Conservation (phyloP, 1,140 invertebrate genomes). For the Nylanderia fulva region DNA sequence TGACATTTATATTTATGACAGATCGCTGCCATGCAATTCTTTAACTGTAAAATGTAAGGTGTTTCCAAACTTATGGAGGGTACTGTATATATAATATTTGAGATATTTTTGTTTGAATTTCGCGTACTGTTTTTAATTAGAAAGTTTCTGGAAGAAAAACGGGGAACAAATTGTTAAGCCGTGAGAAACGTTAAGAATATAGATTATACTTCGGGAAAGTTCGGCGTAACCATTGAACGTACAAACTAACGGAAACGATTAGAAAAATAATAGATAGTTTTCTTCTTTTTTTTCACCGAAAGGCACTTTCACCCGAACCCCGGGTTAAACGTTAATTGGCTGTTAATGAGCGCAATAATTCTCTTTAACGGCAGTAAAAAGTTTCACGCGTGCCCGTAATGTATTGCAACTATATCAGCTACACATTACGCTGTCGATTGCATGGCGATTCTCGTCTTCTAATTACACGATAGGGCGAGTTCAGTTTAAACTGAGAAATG, state of each 20-base stretch:
- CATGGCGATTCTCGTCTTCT: slow-evolving; percentile 15
- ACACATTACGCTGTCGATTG: slow-evolving; percentile 5
- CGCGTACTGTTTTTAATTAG: slow-evolving; percentile 35
- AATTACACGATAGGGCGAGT: slow-evolving; percentile 27
- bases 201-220: slow-evolving; percentile 55
- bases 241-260: slow-evolving; percentile 54
- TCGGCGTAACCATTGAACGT: slow-evolving; percentile 47
- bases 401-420: slow-evolving; percentile 22
- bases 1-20: too few species aligned
- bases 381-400: slow-evolving; percentile 35
- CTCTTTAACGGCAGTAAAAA: slow-evolving; percentile 20
- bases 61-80: too few species aligned
- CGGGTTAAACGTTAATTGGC: slow-evolving; percentile 63
- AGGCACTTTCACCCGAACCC: slow-evolving; percentile 52
- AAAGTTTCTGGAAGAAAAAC: slow-evolving; percentile 36
- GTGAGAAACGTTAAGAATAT: slow-evolving; percentile 54
- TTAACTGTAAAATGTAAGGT: too few species aligned
- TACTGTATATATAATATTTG: too few species aligned
- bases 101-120: neutral
- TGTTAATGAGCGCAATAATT: slow-evolving; percentile 49
- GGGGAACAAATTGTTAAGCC: slow-evolving; percentile 38
- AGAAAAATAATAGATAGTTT: slow-evolving; percentile 52
- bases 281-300: slow-evolving; percentile 38
- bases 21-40: too few species aligned
- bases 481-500: neutral